phyloP scores from a whole-genome alignment of 2,113 vertebrate species.

The Rhadina sibilatrix region DNA sequence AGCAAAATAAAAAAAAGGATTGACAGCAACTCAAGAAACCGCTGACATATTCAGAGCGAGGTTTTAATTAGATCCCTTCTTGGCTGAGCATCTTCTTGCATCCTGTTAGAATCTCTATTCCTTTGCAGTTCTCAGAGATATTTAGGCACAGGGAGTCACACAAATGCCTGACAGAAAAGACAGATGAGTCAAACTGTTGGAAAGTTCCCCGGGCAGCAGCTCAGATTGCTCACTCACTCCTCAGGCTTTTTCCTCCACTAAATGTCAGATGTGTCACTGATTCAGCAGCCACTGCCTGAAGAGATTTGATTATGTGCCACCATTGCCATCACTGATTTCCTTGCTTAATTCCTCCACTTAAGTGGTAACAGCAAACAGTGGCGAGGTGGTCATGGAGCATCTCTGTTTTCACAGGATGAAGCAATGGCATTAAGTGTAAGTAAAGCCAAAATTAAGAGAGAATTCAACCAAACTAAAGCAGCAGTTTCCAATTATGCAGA shows the following conservation, averaged over 20 bases:
- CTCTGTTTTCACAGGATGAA: not conserved
- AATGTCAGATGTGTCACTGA: not conserved
- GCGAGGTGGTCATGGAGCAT: not conserved
- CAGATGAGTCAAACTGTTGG: constrained; percentile 42
- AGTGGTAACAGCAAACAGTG: not conserved
- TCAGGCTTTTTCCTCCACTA: not conserved
- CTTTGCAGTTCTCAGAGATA: not conserved
- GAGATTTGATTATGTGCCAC: constrained; percentile 5
- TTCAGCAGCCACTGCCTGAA: not conserved
- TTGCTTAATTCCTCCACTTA: not conserved
- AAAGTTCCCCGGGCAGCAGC: constrained; percentile 24
- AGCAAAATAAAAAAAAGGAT: constrained; percentile 75
- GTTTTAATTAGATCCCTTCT: not conserved
- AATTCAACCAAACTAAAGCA: not conserved
- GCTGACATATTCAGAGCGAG: constrained; percentile 69
- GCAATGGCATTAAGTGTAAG: not conserved
- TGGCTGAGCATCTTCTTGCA: not conserved
- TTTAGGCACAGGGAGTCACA: not conserved
- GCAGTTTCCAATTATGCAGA: not conserved
- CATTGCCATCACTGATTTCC: not conserved
- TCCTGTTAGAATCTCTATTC: not conserved
- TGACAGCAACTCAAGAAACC: constrained; percentile 67
- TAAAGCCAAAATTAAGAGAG: not conserved
- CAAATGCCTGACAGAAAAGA: constrained; percentile 11
- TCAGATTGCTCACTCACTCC: not conserved